phyloP scores from a whole-genome alignment of 1,140 invertebrate species.

The Drosophila grimshawi region DNA sequence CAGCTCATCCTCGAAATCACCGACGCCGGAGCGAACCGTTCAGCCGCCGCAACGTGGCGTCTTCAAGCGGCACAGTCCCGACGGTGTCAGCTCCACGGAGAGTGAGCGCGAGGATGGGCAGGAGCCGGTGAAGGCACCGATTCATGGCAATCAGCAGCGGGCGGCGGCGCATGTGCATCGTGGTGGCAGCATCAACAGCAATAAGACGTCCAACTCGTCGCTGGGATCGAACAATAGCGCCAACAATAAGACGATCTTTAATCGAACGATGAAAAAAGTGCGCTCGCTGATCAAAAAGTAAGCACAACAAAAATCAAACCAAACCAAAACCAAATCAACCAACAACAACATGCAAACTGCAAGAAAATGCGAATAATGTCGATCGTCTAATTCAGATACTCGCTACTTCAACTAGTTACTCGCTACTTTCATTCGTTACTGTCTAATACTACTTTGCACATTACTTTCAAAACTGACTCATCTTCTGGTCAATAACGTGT shows the following conservation, averaged over 20 bases:
- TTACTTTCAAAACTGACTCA: neutral
- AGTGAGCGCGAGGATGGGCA: slow-evolving; percentile 74
- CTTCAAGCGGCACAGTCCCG: slow-evolving; percentile 70
- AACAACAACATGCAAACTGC: slow-evolving; percentile 29
- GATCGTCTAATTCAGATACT: slow-evolving; percentile 22
- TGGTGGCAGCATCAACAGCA: slow-evolving; percentile 72
- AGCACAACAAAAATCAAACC: slow-evolving; percentile 53
- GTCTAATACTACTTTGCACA: slow-evolving; percentile 18
- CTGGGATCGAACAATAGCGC: slow-evolving; percentile 73
- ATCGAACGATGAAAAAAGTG: slow-evolving; percentile 89
- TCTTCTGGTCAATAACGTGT: slow-evolving; percentile 18
- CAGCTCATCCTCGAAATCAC: slow-evolving; percentile 66
- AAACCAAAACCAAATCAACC: neutral
- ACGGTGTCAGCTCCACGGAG: slow-evolving; percentile 79
- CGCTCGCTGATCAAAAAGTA: slow-evolving; percentile 89
- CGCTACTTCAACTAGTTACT: slow-evolving; percentile 51
- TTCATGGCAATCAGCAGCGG: slow-evolving; percentile 65
- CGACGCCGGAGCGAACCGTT: slow-evolving; percentile 56
- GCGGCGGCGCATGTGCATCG: slow-evolving; percentile 79
- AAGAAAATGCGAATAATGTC: slow-evolving; percentile 33
- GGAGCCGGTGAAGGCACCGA: slow-evolving; percentile 16
- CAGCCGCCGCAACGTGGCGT: slow-evolving; percentile 17
- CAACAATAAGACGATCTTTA: slow-evolving; percentile 87
- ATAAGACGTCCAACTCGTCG: slow-evolving; percentile 72
- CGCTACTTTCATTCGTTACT: slow-evolving; percentile 43